Percentiles rank a stretch among this genome's conserved stretches.
phyloP scores from a whole-genome alignment of 2,797 vertebrate genomes.

The Phoxinus dragarum region DNA sequence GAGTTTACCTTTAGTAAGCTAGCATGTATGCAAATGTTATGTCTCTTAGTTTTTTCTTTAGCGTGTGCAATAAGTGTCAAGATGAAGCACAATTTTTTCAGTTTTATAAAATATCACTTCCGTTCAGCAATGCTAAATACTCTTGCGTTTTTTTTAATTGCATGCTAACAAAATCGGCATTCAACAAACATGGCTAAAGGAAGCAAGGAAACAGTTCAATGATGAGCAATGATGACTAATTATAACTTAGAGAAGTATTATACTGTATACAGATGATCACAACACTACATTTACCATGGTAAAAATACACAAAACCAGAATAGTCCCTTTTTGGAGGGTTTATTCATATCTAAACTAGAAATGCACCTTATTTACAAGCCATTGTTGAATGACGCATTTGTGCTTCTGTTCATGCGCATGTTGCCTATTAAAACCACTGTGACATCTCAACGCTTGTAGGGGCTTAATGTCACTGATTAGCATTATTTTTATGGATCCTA shows the following conservation, averaged over 20 bases:
- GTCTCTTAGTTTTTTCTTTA: background rate
- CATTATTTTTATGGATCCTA: conserved; percentile 7
- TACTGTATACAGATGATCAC: background rate
- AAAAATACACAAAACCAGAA: background rate
- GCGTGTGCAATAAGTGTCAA: background rate
- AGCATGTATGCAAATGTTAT: background rate
- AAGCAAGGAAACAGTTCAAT: background rate
- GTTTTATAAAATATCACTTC: background rate
- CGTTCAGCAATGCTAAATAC: background rate
- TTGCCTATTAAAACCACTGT: background rate
- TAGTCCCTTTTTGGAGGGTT: background rate
- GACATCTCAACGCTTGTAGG: background rate
- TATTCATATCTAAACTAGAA: background rate
- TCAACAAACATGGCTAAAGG: background rate
- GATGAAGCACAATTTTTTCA: background rate
- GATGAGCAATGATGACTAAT: background rate
- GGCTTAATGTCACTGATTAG: conserved; percentile 5
- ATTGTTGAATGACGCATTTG: background rate
- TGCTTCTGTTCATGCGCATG: background rate
- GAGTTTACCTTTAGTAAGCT: background rate
- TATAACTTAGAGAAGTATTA: background rate
- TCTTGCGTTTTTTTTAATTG: background rate
- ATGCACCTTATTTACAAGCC: background rate
- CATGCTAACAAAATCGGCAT: background rate
- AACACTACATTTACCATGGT: background rate